Evolutionary conservation across 1,140 invertebrate genomes (phyloP).

Genomic region (Pseudomyrmex sp.): DNA sequence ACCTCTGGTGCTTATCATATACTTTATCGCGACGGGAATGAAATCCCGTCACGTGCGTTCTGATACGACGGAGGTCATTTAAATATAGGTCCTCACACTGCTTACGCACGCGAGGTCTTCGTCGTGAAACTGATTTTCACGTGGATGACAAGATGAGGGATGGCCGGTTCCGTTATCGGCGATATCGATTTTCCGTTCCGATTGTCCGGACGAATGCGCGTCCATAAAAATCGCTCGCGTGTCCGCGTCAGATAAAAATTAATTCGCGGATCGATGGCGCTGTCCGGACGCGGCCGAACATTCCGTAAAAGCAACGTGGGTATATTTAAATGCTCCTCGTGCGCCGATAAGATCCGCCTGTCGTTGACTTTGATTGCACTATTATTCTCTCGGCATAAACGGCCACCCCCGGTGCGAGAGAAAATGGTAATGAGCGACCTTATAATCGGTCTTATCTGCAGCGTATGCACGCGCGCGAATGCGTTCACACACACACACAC

Average conservation of each 20-base stretch:
- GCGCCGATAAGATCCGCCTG: slow-evolving; percentile 64
- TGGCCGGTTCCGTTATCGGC: background rate
- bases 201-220: background rate
- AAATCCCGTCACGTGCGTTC: slow-evolving; percentile 27
- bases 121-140: slow-evolving; percentile 3
- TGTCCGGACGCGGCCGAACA: background rate
- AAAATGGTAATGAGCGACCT: slow-evolving; percentile 72
- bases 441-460: slow-evolving; percentile 75
- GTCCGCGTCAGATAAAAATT: slow-evolving; percentile 23
- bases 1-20: slow-evolving; percentile 4
- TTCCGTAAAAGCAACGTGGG: slow-evolving; percentile 37
- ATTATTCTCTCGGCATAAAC: slow-evolving; percentile 70
- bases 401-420: slow-evolving; percentile 55
- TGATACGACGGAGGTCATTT: slow-evolving; percentile 38
- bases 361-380: slow-evolving; percentile 73
- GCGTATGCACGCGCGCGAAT: slow-evolving; percentile 50
- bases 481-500: slow-evolving; percentile 26
- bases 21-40: slow-evolving; percentile 34
- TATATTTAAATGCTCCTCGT: slow-evolving; percentile 57
- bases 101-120: slow-evolving; percentile 24
- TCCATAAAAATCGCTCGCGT: background rate
- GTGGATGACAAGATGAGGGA: slow-evolving; percentile 19
- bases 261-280: slow-evolving; percentile 17
- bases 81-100: slow-evolving; percentile 17
- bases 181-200: background rate